These are phyloP conservation scores for Lithobates pipiens DNA, from an alignment of 2,797 vertebrate genomes.

Conservation along the genomic window DNA sequence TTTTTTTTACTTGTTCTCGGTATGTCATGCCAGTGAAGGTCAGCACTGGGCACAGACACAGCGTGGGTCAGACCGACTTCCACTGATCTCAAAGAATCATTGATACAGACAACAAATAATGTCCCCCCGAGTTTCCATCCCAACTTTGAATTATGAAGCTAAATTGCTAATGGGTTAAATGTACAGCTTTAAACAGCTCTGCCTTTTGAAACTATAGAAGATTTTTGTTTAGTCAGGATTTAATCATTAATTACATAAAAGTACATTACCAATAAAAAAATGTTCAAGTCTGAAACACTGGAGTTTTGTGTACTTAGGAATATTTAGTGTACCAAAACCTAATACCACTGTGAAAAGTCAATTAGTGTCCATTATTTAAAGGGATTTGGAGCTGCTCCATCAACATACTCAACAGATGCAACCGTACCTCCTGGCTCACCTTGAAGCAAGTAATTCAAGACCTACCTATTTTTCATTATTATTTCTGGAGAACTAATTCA, in stretches of 20 bases:
- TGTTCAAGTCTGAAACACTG: constrained; percentile 9
- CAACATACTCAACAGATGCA: constrained; percentile 22
- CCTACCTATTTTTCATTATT: constrained; percentile 16
- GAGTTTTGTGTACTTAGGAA: neutral
- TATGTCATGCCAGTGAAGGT: too few relatives aligned
- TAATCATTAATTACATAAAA: neutral
- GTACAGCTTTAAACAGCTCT: too few relatives aligned
- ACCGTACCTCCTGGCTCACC: constrained; percentile 46
- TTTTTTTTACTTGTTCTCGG: too few relatives aligned
- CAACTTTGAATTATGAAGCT: too few relatives aligned
- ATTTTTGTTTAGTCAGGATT: neutral
- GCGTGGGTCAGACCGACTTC: too few relatives aligned
- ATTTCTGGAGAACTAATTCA: constrained; percentile 39
- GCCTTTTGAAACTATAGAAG: neutral
- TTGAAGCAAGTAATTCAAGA: constrained; percentile 46
- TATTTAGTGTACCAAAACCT: constrained; percentile 19
- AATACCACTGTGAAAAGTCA: constrained; percentile 42
- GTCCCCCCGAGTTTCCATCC: too few relatives aligned
- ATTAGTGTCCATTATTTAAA: constrained; percentile 52
- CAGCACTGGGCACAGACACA: too few relatives aligned
- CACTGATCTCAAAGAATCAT: too few relatives aligned
- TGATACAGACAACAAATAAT: too few relatives aligned
- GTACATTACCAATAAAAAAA: neutral
- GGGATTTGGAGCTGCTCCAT: constrained; percentile 43
- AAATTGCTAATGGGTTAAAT: too few relatives aligned